phyloP scores from a whole-genome alignment of 2,113 vertebrate genomes.

The Macheiramphus alcinus region DNA sequence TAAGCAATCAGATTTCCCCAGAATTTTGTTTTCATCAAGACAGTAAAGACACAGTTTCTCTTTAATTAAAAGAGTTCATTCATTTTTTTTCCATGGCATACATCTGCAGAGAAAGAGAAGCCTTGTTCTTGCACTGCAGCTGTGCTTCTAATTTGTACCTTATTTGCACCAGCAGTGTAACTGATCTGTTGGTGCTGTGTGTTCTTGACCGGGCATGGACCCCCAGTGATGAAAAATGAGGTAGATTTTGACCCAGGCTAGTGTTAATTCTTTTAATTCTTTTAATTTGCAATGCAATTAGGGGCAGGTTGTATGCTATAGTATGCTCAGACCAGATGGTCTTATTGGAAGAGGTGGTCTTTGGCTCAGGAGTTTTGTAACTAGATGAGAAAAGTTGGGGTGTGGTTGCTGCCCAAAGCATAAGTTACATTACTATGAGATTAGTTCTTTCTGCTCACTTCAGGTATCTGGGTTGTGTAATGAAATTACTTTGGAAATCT shows the following conservation, averaged over 20 bases:
- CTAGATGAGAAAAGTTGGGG: background rate
- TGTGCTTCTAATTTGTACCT: conserved; percentile 14
- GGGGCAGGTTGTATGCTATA: background rate
- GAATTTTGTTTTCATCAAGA: background rate
- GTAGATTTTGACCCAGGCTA: background rate
- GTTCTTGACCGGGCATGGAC: background rate
- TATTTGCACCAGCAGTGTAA: conserved; percentile 33
- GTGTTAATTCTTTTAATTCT: background rate
- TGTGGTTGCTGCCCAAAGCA: background rate
- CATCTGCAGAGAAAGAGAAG: background rate
- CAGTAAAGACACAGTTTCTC: background rate
- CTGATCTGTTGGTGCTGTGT: background rate
- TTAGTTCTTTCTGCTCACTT: background rate
- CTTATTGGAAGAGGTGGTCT: background rate
- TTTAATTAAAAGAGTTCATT: background rate
- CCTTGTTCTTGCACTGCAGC: background rate
- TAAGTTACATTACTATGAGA: background rate
- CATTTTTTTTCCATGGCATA: background rate
- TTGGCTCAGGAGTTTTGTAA: background rate
- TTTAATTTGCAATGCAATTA: background rate
- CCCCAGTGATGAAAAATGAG: background rate
- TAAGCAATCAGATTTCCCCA: background rate
- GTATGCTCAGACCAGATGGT: background rate
- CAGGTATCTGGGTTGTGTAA: background rate
- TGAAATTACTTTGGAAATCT: background rate